Evolutionary conservation across 1,140 invertebrate species (phyloP).

Genomic region (Meloidogyne floridensis): DNA sequence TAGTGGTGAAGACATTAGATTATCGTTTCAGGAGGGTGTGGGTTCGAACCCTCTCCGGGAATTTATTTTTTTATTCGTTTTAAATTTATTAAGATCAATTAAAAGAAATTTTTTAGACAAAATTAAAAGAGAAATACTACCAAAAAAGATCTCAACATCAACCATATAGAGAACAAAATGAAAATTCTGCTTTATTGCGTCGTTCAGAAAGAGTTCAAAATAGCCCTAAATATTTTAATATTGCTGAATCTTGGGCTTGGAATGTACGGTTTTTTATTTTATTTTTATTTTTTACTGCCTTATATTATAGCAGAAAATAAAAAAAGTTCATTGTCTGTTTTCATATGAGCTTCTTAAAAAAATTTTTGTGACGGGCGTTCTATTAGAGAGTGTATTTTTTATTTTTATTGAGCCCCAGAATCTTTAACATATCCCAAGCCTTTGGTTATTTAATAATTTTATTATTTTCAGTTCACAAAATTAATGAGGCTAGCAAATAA

Average conservation of each 20-base stretch:
- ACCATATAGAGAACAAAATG: not conserved
- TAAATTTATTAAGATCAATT: not conserved
- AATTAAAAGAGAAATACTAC: not conserved
- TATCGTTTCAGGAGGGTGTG: no score
- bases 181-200: not conserved
- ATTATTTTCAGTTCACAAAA: not conserved
- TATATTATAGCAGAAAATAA: no score
- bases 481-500: not conserved
- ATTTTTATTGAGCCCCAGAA: no score
- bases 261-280: not conserved
- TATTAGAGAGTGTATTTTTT: no score
- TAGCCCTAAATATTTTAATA: not conserved
- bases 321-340: no score
- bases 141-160: not conserved
- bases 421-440: no score
- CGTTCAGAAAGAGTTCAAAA: not conserved
- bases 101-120: not conserved
- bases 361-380: no score
- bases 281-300: not conserved
- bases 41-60: no score
- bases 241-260: slow-evolving; percentile 2
- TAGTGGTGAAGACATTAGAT: no score
- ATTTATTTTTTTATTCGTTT: not conserved
- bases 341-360: no score
- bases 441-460: no score